Conservation (phyloP, 2,113 vertebrate genomes). For the Cephalopterus ornatus region DNA sequence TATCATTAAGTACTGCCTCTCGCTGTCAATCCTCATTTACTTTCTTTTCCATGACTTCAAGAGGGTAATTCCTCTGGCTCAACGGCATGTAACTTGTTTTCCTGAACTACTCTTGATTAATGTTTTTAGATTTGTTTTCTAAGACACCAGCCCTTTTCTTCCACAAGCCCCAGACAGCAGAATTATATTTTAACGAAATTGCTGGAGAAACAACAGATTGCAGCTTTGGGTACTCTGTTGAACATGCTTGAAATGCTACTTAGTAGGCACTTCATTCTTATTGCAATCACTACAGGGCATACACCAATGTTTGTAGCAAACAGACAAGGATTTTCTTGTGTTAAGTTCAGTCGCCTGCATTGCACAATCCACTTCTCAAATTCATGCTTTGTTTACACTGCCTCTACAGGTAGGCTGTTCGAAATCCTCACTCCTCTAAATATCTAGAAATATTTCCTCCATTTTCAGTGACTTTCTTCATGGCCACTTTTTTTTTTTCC, state of each 20-base stretch:
- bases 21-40: neutral
- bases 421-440: neutral
- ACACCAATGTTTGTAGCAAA: neutral
- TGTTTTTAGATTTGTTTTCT: neutral
- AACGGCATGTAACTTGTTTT: neutral
- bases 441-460: neutral
- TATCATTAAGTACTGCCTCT: neutral
- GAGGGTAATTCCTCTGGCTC: neutral
- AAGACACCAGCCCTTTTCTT: neutral
- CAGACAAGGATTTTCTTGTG: neutral
- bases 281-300: rapidly evolving
- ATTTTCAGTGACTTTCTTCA: neutral
- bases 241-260: neutral
- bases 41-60: neutral
- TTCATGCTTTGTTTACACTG: neutral
- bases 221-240: neutral
- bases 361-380: neutral
- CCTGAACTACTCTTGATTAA: neutral
- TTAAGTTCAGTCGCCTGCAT: neutral
- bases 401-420: neutral
- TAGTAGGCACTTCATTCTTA: neutral
- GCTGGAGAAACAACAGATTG: neutral
- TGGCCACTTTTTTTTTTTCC: neutral
- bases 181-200: neutral
- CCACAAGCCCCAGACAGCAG: neutral